A percentile compares a stretch with the other conserved stretches of the same genome.
These are phyloP conservation scores for Andrena bicolor DNA, from an alignment of 2,888 invertebrate genomes.

Conservation along the genomic window DNA sequence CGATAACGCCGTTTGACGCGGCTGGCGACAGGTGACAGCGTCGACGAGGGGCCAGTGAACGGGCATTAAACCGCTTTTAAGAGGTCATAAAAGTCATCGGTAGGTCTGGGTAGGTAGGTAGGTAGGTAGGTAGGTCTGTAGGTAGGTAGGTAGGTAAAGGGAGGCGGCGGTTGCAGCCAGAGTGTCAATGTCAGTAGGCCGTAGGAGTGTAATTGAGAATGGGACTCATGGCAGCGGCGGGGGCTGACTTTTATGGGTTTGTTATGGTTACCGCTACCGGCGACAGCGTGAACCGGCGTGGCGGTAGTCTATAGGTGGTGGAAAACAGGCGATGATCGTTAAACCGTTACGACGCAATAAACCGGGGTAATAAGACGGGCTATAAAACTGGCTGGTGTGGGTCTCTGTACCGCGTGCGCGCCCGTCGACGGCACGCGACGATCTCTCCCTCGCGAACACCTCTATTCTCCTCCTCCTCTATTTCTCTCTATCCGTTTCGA, in stretches of 20 bases:
- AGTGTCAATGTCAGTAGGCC: conserved; percentile 81
- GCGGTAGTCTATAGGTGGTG: conserved; percentile 56
- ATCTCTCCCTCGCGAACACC: conserved; percentile 69
- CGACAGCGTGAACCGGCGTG: conserved; percentile 65
- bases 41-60: conserved; percentile 58
- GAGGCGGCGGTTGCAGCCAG: conserved; percentile 53
- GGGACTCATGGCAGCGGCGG: conserved; percentile 78
- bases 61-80: conserved; percentile 73
- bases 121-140: conserved; percentile 42
- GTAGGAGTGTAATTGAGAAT: conserved; percentile 75
- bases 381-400: conserved; percentile 79
- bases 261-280: conserved; percentile 77
- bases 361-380: conserved; percentile 82
- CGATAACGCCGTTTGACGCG: conserved; percentile 55
- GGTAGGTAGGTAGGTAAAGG: conserved; percentile 24
- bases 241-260: conserved; percentile 75
- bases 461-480: conserved; percentile 33
- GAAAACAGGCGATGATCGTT: conserved; percentile 80
- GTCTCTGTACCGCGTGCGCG: conserved; percentile 77
- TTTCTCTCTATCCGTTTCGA: conserved; percentile 44
- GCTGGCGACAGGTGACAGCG: conserved; percentile 59
- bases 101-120: conserved; percentile 42
- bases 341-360: conserved; percentile 84
- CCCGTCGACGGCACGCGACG: conserved; percentile 81
- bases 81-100: conserved; percentile 82